Conservation (phyloP, 1,140 invertebrate species). For the Phocides pigmalion region DNA sequence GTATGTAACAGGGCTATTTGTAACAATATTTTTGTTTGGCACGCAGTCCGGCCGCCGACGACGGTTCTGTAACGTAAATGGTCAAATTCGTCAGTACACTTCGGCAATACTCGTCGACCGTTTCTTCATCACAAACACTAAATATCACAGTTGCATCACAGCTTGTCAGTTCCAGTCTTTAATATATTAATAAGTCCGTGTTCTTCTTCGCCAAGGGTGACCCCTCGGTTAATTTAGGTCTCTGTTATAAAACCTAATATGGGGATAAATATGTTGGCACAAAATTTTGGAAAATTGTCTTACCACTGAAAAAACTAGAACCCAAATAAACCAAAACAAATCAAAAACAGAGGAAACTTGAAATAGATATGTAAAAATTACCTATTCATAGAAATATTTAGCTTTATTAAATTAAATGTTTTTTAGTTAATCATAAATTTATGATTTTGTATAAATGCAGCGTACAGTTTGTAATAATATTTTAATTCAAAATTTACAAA, state of each 20-base stretch:
- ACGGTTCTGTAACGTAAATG: conserved; percentile 74
- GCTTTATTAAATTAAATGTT: too few species aligned
- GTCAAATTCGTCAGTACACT: conserved; percentile 73
- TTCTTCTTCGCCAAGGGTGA: not conserved
- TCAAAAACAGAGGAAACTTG: too few species aligned
- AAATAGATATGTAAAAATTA: too few species aligned
- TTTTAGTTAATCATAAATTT: too few species aligned
- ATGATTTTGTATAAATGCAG: too few species aligned
- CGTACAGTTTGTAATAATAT: too few species aligned
- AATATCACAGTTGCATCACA: conserved; percentile 71
- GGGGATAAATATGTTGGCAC: conserved; percentile 14
- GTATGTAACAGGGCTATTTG: conserved; percentile 13
- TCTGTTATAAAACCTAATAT: conserved; percentile 14
- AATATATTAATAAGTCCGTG: conserved; percentile 6
- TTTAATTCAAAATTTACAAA: too few species aligned
- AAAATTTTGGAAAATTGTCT: conserved; percentile 12
- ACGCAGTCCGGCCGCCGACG: conserved; percentile 57
- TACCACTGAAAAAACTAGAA: not conserved
- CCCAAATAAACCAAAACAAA: too few species aligned
- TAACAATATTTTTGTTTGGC: conserved; percentile 50
- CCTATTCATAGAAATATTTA: too few species aligned
- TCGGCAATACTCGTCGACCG: conserved; percentile 49
- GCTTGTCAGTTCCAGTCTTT: conserved; percentile 35
- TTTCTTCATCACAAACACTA: conserved; percentile 63
- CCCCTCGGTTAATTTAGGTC: too few species aligned